These are phyloP conservation scores for Engraulis encrasicolus DNA, from an alignment of 2,113 vertebrate genomes.

Conservation along the genomic window DNA sequence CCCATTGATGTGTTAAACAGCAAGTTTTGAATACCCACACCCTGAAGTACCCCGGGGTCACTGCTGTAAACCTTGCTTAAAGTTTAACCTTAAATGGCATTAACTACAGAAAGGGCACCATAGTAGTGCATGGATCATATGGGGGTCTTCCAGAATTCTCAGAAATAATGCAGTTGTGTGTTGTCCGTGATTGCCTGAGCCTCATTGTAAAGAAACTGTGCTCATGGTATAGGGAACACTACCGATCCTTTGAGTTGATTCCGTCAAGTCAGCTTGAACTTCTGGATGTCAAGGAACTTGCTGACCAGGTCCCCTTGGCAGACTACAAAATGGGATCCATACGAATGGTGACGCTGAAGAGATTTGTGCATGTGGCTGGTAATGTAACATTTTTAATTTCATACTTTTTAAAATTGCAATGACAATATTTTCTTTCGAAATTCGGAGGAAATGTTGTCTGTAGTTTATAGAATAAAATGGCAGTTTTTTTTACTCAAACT, in stretches of 20 bases:
- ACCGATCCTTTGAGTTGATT: neutral
- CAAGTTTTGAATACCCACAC: neutral
- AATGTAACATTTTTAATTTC: too few species aligned
- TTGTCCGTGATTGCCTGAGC: neutral
- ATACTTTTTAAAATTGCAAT: too few species aligned
- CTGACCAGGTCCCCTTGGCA: too few species aligned
- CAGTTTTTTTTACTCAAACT: too few species aligned
- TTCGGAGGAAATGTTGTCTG: too few species aligned
- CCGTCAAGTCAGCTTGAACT: neutral
- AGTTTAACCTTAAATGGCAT: neutral
- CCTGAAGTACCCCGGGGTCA: neutral
- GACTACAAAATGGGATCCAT: too few species aligned
- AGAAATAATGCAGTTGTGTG: neutral
- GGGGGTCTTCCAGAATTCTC: neutral
- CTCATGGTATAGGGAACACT: neutral
- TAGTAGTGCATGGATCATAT: neutral
- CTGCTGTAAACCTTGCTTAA: neutral
- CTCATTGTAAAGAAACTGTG: neutral
- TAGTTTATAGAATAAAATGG: too few species aligned
- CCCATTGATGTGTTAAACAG: neutral
- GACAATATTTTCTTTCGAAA: too few species aligned
- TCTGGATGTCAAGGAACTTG: too few species aligned
- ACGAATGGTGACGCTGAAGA: too few species aligned
- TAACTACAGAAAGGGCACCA: neutral
- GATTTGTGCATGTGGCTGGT: too few species aligned